Conservation (phyloP, 2,888 invertebrate species). For the Luffia ferchaultella region DNA sequence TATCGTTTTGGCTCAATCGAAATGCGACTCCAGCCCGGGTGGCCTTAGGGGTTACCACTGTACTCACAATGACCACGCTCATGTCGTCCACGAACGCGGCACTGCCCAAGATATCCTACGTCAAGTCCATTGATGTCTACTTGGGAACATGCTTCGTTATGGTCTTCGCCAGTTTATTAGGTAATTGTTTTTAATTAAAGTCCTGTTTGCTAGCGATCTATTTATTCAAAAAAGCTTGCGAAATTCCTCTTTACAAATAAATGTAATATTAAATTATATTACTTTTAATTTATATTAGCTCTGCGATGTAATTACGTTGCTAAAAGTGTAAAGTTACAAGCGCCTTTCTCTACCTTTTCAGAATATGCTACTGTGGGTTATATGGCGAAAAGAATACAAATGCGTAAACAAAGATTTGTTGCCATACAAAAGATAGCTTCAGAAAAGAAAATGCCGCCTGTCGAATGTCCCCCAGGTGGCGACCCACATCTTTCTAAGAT, state of each 20-base stretch:
- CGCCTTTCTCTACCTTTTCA: slow-evolving; percentile 43
- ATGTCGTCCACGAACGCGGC: slow-evolving; percentile 97
- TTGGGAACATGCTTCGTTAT: slow-evolving; percentile 98
- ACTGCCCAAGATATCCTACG: slow-evolving; percentile 97
- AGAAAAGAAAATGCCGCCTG: slow-evolving; percentile 88
- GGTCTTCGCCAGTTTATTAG: slow-evolving; percentile 97
- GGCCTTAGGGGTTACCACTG: slow-evolving; percentile 93
- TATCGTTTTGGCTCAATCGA: slow-evolving; percentile 95
- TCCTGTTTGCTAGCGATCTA: neutral
- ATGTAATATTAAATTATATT: neutral
- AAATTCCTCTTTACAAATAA: neutral
- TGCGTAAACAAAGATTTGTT: slow-evolving; percentile 92
- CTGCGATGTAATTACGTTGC: neutral
- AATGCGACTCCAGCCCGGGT: slow-evolving; percentile 95
- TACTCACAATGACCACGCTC: slow-evolving; percentile 96
- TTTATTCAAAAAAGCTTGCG: neutral
- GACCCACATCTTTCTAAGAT: slow-evolving; percentile 78
- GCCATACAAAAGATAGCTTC: slow-evolving; percentile 92
- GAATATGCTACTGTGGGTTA: slow-evolving; percentile 98
- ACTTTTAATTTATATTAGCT: neutral
- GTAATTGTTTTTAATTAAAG: slow-evolving; percentile 47
- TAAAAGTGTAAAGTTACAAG: neutral
- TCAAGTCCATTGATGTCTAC: slow-evolving; percentile 97
- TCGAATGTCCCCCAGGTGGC: slow-evolving; percentile 77
- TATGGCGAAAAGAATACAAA: slow-evolving; percentile 96